Percentiles rank a stretch among this genome's conserved stretches.
Evolutionary conservation across 92 coral and sea anemone genomes (phyloP).

Genomic region (Montipora capitata): DNA sequence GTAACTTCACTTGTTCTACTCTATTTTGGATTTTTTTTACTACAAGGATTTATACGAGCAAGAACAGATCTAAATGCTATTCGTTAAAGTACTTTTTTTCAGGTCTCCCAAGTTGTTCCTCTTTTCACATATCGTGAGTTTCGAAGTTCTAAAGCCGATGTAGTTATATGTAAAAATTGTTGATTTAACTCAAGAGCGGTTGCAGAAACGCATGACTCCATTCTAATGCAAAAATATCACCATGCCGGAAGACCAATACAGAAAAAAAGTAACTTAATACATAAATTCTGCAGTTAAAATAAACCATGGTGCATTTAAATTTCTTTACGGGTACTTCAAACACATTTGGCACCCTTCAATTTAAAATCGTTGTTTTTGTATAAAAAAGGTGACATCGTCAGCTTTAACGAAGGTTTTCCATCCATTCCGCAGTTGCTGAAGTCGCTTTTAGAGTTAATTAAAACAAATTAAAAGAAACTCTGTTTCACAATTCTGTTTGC

Average conservation of each 20-base stretch:
- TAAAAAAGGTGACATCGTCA: neutral
- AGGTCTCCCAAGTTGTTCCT: neutral
- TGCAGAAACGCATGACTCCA: neutral
- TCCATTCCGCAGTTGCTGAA: neutral
- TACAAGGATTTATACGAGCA: too few relatives aligned
- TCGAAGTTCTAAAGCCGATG: too few relatives aligned
- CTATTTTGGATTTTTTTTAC: too few relatives aligned
- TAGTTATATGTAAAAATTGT: neutral
- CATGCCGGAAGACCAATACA: neutral
- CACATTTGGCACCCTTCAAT: neutral
- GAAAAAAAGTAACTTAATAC: neutral
- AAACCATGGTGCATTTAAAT: neutral
- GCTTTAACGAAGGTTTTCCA: neutral
- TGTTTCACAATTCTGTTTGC: constrained; percentile 8
- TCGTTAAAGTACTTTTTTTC: too few relatives aligned
- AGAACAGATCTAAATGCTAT: too few relatives aligned
- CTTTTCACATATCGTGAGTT: neutral
- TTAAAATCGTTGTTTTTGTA: neutral
- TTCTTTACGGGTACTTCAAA: neutral
- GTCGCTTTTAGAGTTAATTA: constrained; percentile 26
- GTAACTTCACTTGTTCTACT: too few relatives aligned
- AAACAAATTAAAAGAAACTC: constrained; percentile 19
- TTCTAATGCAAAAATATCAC: neutral
- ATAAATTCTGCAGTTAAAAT: neutral
- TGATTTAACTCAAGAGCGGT: neutral